phyloP scores from a whole-genome alignment of 2,797 vertebrate genomes.

The Danio jaintianensis region DNA sequence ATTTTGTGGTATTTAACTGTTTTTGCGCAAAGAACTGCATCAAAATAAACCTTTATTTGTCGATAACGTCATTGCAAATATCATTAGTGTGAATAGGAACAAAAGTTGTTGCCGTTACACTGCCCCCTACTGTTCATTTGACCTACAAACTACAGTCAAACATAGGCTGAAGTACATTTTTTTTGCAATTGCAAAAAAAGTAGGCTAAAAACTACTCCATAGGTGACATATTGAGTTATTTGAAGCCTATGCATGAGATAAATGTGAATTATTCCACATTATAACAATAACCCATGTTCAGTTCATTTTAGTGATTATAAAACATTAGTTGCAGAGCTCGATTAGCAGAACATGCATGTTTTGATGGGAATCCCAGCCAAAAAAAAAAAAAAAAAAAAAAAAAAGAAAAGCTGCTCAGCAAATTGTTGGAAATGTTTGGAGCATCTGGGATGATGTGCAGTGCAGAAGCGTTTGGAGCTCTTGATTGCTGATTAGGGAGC shows the following conservation, averaged over 20 bases:
- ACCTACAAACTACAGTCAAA: too few relatives aligned
- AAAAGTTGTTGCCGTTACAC: too few relatives aligned
- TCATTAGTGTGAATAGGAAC: too few relatives aligned
- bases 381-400: not conserved
- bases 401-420: conserved; percentile 57
- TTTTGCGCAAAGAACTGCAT: too few relatives aligned
- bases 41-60: too few relatives aligned
- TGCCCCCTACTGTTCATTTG: too few relatives aligned
- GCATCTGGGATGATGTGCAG: conserved; percentile 64
- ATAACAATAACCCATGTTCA: not conserved
- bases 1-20: too few relatives aligned
- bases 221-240: not conserved
- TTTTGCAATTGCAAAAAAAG: too few relatives aligned
- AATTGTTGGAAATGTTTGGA: conserved; percentile 60
- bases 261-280: not conserved
- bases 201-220: too few relatives aligned
- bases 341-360: conserved; percentile 60
- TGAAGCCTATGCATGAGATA: not conserved
- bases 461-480: conserved; percentile 60
- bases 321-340: conserved; percentile 56
- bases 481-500: conserved; percentile 71
- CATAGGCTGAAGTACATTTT: too few relatives aligned
- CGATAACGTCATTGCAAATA: too few relatives aligned
- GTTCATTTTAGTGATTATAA: not conserved
- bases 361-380: conserved; percentile 51